A percentile compares a stretch with the other conserved stretches of the same genome.
Evolutionary conservation across 2,797 vertebrate genomes (phyloP).

Genomic region (Columba guinea): DNA sequence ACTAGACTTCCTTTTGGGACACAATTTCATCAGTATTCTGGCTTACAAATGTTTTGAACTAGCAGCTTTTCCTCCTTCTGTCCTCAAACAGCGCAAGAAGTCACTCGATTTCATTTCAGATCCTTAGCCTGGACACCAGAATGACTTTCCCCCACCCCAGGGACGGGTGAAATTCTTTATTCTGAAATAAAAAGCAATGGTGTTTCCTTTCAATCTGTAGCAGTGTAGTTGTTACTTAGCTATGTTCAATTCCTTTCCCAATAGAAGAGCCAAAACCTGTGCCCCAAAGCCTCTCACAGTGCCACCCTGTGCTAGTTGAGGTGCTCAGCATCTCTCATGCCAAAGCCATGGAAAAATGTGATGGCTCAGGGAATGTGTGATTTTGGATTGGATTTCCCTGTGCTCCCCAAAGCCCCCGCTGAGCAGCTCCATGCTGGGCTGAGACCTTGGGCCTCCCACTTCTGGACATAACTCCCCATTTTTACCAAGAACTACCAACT

Average conservation of each 20-base stretch:
- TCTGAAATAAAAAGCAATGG: background rate
- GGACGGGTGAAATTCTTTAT: background rate
- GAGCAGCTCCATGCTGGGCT: background rate
- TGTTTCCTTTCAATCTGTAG: background rate
- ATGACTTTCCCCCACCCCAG: accelerated
- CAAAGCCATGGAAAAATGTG: background rate
- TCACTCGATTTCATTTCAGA: background rate
- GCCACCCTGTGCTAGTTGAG: accelerated
- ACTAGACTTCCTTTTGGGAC: background rate
- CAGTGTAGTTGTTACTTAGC: background rate
- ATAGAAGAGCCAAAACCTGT: background rate
- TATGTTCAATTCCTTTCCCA: background rate
- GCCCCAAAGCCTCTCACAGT: background rate
- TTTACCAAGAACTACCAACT: background rate
- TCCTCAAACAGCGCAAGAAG: background rate
- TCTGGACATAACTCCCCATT: background rate
- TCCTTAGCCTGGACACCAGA: background rate
- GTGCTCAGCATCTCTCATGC: background rate
- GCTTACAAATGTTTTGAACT: background rate
- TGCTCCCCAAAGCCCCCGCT: background rate
- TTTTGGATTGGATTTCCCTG: background rate
- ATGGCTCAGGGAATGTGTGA: background rate
- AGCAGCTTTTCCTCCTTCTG: background rate
- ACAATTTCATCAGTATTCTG: background rate
- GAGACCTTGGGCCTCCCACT: background rate